Evolutionary conservation across 2,113 vertebrate genomes (phyloP).

Genomic region (Spizaetus ornatus): DNA sequence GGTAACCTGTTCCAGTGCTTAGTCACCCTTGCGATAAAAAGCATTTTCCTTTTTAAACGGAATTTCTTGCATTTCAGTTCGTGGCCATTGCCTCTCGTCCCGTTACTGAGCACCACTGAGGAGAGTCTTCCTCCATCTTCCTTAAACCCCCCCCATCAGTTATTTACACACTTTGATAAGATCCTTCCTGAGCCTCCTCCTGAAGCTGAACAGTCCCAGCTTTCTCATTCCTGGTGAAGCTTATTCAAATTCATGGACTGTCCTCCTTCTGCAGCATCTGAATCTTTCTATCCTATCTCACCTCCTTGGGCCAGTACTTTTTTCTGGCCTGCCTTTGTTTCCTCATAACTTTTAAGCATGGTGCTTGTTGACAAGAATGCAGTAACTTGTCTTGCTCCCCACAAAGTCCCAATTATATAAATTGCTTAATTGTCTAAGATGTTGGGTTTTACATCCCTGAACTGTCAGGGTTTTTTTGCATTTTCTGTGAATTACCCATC

Average conservation of each 20-base stretch:
- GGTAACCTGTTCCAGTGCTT: neutral
- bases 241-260: neutral
- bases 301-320: neutral
- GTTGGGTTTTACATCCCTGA: neutral
- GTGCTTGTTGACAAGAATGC: neutral
- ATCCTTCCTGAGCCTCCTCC: neutral
- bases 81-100: neutral
- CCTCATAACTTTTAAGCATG: neutral
- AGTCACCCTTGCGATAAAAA: neutral
- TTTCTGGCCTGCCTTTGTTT: neutral
- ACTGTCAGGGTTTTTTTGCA: neutral
- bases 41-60: neutral
- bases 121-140: neutral
- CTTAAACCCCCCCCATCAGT: neutral
- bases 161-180: neutral
- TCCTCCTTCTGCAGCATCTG: neutral
- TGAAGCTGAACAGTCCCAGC: neutral
- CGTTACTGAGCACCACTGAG: neutral
- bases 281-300: neutral
- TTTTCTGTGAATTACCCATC: neutral
- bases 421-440: neutral
- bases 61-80: neutral
- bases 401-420: neutral
- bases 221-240: neutral
- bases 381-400: neutral